Percentiles rank a stretch among this genome's conserved stretches.
Conservation (phyloP, 2,888 invertebrate genomes). For the Theodoxus fluviatilis region DNA sequence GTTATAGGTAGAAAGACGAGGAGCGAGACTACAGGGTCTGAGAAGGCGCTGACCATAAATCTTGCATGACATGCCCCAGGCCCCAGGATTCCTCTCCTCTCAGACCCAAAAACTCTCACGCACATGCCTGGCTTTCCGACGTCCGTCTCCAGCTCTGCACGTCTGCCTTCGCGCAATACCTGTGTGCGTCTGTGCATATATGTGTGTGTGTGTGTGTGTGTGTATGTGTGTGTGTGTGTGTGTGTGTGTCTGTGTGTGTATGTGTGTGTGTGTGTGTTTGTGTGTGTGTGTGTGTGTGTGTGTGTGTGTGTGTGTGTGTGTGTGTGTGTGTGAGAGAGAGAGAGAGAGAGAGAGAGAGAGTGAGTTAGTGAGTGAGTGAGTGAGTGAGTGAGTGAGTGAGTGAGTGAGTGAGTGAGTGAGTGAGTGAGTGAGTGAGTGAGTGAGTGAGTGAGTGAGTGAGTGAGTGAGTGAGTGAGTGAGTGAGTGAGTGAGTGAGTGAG, state of each 20-base stretch:
- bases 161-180: no score
- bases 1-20: no score
- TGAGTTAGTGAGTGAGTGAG: neutral
- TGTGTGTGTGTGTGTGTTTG: constrained; percentile 15
- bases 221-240: constrained; percentile 4
- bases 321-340: constrained; percentile 5
- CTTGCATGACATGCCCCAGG: no score
- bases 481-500: no score
- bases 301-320: neutral
- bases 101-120: no score
- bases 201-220: constrained; percentile 1
- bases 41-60: no score
- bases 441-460: neutral
- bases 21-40: no score
- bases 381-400: neutral
- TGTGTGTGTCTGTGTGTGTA: neutral
- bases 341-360: constrained; percentile 8
- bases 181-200: no score
- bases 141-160: no score
- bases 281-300: neutral
- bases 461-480: neutral
- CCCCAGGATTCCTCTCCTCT: no score
- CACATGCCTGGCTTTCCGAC: no score
- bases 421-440: neutral
- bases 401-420: neutral